Conservation (phyloP, 2,888 invertebrate species). For the Boloria euphrosyne region DNA sequence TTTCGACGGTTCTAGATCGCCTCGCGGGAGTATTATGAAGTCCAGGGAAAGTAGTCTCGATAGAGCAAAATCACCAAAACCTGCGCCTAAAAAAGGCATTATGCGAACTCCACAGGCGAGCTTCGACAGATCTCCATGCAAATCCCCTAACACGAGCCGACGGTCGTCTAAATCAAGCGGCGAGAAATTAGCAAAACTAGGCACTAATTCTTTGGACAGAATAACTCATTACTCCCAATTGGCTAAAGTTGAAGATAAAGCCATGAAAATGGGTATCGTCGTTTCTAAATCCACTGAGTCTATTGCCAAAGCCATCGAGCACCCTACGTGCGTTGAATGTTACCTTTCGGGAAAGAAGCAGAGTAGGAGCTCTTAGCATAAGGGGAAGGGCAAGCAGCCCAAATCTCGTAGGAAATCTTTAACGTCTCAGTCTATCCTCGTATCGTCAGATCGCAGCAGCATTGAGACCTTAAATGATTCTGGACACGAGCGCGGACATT, state of each 20-base stretch:
- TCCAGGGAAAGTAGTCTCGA: conserved; percentile 74
- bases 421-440: conserved; percentile 61
- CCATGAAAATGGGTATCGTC: conserved; percentile 80
- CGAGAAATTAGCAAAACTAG: conserved; percentile 72
- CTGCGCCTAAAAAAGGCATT: conserved; percentile 77
- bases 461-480: conserved; percentile 70
- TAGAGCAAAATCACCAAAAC: conserved; percentile 73
- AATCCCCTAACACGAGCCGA: conserved; percentile 73
- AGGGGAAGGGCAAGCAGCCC: conserved; percentile 85
- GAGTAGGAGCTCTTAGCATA: conserved; percentile 85
- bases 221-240: conserved; percentile 77
- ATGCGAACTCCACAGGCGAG: conserved; percentile 79
- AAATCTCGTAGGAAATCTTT: conserved; percentile 68
- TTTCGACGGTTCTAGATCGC: conserved; percentile 77
- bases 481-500: conserved; percentile 59
- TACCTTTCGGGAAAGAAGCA: conserved; percentile 84
- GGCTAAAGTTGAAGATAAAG: conserved; percentile 77
- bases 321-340: conserved; percentile 88
- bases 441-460: conserved; percentile 75
- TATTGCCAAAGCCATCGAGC: conserved; percentile 83
- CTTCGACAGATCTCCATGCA: conserved; percentile 74
- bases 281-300: conserved; percentile 81
- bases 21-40: conserved; percentile 77
- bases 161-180: conserved; percentile 70
- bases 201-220: conserved; percentile 76